phyloP scores from a whole-genome alignment of 2,797 vertebrate species.

The Paedocypris micromegethes region DNA sequence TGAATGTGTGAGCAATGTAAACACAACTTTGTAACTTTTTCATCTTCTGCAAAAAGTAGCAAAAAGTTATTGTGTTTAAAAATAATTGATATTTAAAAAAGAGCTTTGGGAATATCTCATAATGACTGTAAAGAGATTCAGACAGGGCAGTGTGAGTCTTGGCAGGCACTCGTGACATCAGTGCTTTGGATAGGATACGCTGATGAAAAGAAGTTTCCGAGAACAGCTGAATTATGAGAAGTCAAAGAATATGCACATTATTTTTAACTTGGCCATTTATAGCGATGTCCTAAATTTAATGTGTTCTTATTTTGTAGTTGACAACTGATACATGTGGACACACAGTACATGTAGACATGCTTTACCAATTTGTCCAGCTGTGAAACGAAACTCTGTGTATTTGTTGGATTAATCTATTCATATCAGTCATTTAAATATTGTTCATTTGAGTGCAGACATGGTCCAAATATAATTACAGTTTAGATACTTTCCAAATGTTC shows the following conservation, averaged over 20 bases:
- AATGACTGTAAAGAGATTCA: conserved; percentile 29
- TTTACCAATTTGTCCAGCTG: too few species aligned
- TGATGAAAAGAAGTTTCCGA: conserved; percentile 30
- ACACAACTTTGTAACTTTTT: conserved; percentile 18
- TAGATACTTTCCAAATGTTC: too few species aligned
- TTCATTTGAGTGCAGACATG: too few species aligned
- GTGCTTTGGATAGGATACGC: conserved; percentile 19
- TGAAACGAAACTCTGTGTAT: too few species aligned
- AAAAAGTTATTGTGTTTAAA: not conserved
- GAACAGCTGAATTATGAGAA: conserved; percentile 41
- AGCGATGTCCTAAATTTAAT: conserved; percentile 21
- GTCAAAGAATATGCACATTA: conserved; percentile 34
- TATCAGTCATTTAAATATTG: too few species aligned
- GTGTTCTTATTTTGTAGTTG: conserved; percentile 23
- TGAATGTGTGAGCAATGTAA: conserved; percentile 50
- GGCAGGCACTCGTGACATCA: conserved; percentile 13
- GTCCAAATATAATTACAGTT: too few species aligned
- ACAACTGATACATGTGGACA: conserved; percentile 20
- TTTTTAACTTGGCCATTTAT: conserved; percentile 42
- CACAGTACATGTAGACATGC: too few species aligned
- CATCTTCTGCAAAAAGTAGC: not conserved
- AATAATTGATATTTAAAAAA: not conserved
- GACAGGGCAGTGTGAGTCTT: conserved; percentile 26
- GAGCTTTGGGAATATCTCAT: conserved; percentile 22
- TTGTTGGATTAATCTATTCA: too few species aligned